Percentiles rank a stretch among this genome's conserved stretches.
Evolutionary conservation across 2,888 invertebrate genomes (phyloP).

Genomic region (Mythimna pallens): DNA sequence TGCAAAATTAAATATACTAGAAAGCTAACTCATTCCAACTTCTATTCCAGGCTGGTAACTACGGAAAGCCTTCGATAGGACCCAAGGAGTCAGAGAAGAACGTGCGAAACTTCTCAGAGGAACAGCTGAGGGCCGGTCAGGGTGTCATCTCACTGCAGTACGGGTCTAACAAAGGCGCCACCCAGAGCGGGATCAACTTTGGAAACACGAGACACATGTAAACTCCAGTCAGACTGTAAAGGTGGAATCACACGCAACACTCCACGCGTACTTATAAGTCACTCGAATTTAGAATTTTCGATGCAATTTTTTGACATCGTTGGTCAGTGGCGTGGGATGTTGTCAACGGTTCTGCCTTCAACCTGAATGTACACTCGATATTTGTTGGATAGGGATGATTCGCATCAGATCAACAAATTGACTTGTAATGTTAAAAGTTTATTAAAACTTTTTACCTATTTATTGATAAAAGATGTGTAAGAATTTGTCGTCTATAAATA

Average conservation of each 20-base stretch:
- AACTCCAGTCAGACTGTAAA: slow-evolving; percentile 49
- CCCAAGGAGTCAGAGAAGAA: slow-evolving; percentile 99
- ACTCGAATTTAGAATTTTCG: slow-evolving; percentile 13
- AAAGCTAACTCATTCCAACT: slow-evolving; percentile 12
- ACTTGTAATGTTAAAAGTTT: slow-evolving; percentile 43
- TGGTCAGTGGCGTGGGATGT: slow-evolving; percentile 4
- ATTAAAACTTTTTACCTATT: slow-evolving; percentile 22
- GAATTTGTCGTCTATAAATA: slow-evolving; percentile 24
- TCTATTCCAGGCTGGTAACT: slow-evolving; percentile 93
- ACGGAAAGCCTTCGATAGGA: slow-evolving; percentile 97
- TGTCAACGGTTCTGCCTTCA: slow-evolving; percentile 26
- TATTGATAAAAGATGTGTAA: slow-evolving; percentile 20
- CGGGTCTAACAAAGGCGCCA: slow-evolving; percentile 99
- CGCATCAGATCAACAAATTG: slow-evolving; percentile 33
- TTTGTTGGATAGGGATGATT: slow-evolving; percentile 60
- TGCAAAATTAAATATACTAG: neutral
- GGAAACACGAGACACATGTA: slow-evolving; percentile 99
- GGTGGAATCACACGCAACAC: slow-evolving; percentile 11
- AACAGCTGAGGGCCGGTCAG: slow-evolving; percentile 97
- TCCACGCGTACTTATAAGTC: neutral
- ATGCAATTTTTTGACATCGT: neutral
- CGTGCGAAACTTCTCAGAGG: slow-evolving; percentile 97
- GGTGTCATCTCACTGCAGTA: slow-evolving; percentile 98
- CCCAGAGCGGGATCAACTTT: slow-evolving; percentile 98
- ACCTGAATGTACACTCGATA: slow-evolving; percentile 52